Base-by-base conservation (phyloP, 2,113 vertebrate species). In the Scartelaos histophorus region DNA sequence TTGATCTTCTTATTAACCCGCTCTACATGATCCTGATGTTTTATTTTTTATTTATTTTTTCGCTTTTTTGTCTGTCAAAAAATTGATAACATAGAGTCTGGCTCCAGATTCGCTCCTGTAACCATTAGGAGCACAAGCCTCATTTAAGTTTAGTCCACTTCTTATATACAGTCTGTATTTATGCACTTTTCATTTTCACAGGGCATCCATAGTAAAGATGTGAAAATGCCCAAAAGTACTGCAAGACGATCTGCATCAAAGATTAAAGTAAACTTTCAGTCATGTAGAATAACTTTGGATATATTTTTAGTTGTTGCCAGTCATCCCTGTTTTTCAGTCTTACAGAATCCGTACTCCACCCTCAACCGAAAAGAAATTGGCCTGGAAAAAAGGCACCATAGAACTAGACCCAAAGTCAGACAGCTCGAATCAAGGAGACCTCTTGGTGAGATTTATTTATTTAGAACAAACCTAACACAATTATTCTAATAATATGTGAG, bases 281-380 rank as follows among this genome's bases (percentile, higher is more conserved):
- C 7, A 75, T 34, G 25, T 61, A 61, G 10, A 61, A 61, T 34
- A 0, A 61, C 25, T 61, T 61, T n/a, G 10, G 22, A 67, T 69
- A 65, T 76, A 0, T 66, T 57, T 73, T 43, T 35, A 66, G 34
- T 35, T 13, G 62, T 75, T 84, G 53, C 70, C 62, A 73, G 79
- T 70, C 53, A 67, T 64, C 66, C 1, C 22, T 29, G 66, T 82
- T 70, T 67, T 75, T 76, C 72, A 99, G 97, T 93, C 92, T 13
- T 98, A 94, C 66, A 90, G 90, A 90, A 91, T 97, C 79, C 95
- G 91, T 80, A 97, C 96, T 67, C 95, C 97, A 69, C 95, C 95
- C 35, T 74, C 57, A 74, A 35, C 70, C 75, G 90, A 90, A 71
- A 90, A 83, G 62, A 64, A 67, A 35, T 74, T 88, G 13, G 81